Evolutionary conservation across 2,888 invertebrate species (phyloP).

Genomic region (Cephus nigrinus): DNA sequence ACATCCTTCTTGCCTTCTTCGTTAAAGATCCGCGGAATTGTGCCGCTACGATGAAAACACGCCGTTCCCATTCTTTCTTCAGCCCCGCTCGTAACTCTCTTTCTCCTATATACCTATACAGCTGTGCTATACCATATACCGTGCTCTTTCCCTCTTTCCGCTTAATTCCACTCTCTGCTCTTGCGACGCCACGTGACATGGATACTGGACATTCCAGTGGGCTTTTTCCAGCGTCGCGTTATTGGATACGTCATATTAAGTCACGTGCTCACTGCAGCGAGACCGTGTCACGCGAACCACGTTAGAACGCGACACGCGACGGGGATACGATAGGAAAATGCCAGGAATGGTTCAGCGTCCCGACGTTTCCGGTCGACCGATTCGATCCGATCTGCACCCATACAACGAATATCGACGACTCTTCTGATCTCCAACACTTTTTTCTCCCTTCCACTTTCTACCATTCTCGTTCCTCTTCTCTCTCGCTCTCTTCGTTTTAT

Average conservation of each 20-base stretch:
- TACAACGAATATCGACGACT: background rate
- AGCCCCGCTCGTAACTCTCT: background rate
- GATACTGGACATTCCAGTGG: conserved; percentile 27
- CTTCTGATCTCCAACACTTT: background rate
- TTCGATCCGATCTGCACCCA: background rate
- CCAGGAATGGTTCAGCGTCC: background rate
- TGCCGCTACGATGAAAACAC: background rate
- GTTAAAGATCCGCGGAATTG: background rate
- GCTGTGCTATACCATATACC: background rate
- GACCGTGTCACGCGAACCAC: background rate
- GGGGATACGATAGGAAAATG: background rate
- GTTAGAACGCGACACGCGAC: background rate
- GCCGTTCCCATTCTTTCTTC: background rate
- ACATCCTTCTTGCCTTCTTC: background rate
- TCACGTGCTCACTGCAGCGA: conserved; percentile 17
- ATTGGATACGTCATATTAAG: conserved; percentile 38
- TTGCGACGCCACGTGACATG: conserved; percentile 15
- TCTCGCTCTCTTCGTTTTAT: background rate
- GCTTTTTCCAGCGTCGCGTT: conserved; percentile 19
- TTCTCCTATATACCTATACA: background rate
- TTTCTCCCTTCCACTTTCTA: background rate
- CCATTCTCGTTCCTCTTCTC: background rate
- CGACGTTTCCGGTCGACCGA: background rate
- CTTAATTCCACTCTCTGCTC: background rate
- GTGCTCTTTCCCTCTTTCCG: conserved; percentile 20